These are phyloP conservation scores for Doryteuthis pealeii DNA, from an alignment of 1,140 invertebrate genomes.

Conservation along the genomic window DNA sequence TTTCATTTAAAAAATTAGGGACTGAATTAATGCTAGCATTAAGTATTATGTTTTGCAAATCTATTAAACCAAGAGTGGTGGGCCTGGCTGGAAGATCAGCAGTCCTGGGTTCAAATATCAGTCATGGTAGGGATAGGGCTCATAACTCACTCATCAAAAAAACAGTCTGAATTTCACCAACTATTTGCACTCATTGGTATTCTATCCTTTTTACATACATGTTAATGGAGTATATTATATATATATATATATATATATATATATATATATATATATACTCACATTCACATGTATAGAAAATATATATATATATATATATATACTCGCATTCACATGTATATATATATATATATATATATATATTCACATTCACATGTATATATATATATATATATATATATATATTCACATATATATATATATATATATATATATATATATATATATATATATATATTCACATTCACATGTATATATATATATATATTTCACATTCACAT, in stretches of 20 bases:
- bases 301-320: too few species aligned
- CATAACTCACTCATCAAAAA: background rate
- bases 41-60: background rate
- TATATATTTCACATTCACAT: background rate
- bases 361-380: too few species aligned
- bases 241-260: constrained; percentile 4
- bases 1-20: background rate
- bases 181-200: background rate
- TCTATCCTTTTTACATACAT: background rate
- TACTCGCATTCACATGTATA: background rate
- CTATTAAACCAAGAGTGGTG: background rate
- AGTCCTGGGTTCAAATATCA: background rate
- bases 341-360: background rate
- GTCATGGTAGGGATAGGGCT: background rate
- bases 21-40: background rate
- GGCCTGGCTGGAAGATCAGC: too few species aligned
- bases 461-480: too few species aligned
- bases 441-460: background rate
- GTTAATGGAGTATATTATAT: too few species aligned
- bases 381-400: background rate
- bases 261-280: background rate
- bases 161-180: background rate
- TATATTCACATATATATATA: too few species aligned
- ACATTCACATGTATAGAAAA: too few species aligned
- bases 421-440: background rate